Conservation (phyloP, 2,888 invertebrate genomes). For the Lasioglossum zephyrum region DNA sequence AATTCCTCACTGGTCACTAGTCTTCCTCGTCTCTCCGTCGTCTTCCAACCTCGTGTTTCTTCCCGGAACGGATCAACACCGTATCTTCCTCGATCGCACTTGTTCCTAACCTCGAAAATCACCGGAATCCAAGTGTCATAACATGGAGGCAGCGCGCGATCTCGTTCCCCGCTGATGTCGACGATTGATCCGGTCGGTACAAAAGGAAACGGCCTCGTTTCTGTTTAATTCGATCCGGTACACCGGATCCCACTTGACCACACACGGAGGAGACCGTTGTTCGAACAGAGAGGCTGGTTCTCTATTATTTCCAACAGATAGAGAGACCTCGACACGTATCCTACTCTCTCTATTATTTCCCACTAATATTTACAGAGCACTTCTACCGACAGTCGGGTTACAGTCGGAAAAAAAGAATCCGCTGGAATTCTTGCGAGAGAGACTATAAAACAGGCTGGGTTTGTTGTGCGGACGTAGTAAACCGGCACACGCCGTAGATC, state of each 20-base stretch:
- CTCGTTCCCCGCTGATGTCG: not conserved
- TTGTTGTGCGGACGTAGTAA: not conserved
- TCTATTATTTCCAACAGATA: too few species aligned
- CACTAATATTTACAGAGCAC: conserved; percentile 55
- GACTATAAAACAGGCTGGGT: too few species aligned
- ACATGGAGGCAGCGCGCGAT: conserved; percentile 5
- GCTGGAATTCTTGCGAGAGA: conserved; percentile 32
- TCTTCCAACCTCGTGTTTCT: not conserved
- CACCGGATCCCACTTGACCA: conserved; percentile 57
- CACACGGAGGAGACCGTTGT: conserved; percentile 45
- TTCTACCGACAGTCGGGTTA: conserved; percentile 16
- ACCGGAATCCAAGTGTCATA: conserved; percentile 24
- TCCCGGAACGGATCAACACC: not conserved
- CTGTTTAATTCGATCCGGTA: conserved; percentile 57
- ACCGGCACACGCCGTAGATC: conserved; percentile 25
- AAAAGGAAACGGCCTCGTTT: conserved; percentile 64
- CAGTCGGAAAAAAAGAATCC: conserved; percentile 14
- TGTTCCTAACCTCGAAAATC: not conserved
- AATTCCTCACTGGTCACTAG: conserved; percentile 44
- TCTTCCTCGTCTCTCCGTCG: not conserved
- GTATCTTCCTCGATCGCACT: not conserved
- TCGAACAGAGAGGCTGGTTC: too few species aligned
- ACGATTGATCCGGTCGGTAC: conserved; percentile 58
- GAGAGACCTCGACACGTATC: too few species aligned
- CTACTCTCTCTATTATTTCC: too few species aligned